These are phyloP conservation scores for Venustoraphidia nigricollis DNA, from an alignment of 2,888 invertebrate genomes.

Conservation along the genomic window DNA sequence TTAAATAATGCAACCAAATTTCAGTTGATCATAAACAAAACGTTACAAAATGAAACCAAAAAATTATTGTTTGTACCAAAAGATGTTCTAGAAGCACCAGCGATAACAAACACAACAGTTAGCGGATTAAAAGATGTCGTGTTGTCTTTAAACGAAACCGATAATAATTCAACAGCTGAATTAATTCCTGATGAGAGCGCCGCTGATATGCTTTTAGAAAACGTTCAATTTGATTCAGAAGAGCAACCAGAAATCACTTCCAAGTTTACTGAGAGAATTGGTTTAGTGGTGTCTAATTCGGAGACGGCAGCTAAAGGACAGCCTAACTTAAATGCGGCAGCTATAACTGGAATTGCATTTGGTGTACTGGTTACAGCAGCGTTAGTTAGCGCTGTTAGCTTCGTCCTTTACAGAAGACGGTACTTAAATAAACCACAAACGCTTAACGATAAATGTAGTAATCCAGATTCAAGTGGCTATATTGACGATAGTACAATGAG, in stretches of 20 bases:
- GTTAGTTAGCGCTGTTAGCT: slow-evolving; percentile 46
- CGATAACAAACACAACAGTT: too few relatives aligned
- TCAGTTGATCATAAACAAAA: too few relatives aligned
- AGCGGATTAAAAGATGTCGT: too few relatives aligned
- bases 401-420: slow-evolving; percentile 51
- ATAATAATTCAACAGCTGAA: neutral
- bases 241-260: too few relatives aligned
- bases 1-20: too few relatives aligned
- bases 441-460: slow-evolving; percentile 65
- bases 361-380: slow-evolving; percentile 48
- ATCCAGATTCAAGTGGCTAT: slow-evolving; percentile 75
- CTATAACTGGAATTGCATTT: slow-evolving; percentile 53
- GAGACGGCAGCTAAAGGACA: slow-evolving; percentile 20
- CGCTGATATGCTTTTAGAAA: too few relatives aligned
- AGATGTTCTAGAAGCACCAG: too few relatives aligned
- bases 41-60: too few relatives aligned
- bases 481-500: slow-evolving; percentile 75
- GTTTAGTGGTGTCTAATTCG: slow-evolving; percentile 16
- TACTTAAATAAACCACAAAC: slow-evolving; percentile 73
- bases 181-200: neutral
- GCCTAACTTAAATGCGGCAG: slow-evolving; percentile 34
- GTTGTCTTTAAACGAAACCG: too few relatives aligned
- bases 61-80: too few relatives aligned
- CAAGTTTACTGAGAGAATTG: neutral
- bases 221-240: too few relatives aligned